Conservation (phyloP, 2,888 invertebrate genomes). For the Temnothorax ravouxi region DNA sequence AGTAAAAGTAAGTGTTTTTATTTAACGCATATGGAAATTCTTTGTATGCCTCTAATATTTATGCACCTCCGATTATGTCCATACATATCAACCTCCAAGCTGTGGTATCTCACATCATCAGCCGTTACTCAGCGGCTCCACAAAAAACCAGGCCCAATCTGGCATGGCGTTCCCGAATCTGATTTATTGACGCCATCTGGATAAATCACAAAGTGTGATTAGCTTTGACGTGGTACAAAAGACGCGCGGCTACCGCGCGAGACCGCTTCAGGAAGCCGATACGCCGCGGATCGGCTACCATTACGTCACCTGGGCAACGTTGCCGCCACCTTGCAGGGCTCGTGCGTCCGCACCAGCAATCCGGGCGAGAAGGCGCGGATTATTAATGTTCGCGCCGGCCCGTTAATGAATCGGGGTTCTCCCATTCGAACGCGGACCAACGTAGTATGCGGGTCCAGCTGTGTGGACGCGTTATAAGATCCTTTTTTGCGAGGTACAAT, state of each 20-base stretch:
- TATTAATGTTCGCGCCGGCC: conserved; percentile 79
- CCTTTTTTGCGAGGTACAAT: conserved; percentile 79
- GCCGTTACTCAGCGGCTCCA: conserved; percentile 6
- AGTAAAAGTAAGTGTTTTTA: neutral
- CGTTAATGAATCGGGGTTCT: conserved; percentile 78
- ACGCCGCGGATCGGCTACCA: conserved; percentile 59
- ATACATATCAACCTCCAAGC: conserved; percentile 6
- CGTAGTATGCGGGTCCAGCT: conserved; percentile 82
- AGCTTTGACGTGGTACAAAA: conserved; percentile 54
- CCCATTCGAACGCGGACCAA: conserved; percentile 74
- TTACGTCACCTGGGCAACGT: conserved; percentile 76
- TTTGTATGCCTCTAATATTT: neutral
- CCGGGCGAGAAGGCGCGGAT: conserved; percentile 74
- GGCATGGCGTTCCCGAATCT: conserved; percentile 44
- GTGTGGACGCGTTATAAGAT: conserved; percentile 81
- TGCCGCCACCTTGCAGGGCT: conserved; percentile 72
- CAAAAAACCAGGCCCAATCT: conserved; percentile 40
- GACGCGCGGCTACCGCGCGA: conserved; percentile 58
- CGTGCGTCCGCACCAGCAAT: conserved; percentile 68
- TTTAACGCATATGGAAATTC: neutral
- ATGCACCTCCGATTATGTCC: conserved; percentile 1
- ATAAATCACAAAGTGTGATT: conserved; percentile 53
- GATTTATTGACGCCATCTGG: conserved; percentile 54
- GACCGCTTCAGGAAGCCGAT: conserved; percentile 69
- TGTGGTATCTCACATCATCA: conserved; percentile 23